phyloP scores from a whole-genome alignment of 2,888 invertebrate genomes.

The Cenopis cana region DNA sequence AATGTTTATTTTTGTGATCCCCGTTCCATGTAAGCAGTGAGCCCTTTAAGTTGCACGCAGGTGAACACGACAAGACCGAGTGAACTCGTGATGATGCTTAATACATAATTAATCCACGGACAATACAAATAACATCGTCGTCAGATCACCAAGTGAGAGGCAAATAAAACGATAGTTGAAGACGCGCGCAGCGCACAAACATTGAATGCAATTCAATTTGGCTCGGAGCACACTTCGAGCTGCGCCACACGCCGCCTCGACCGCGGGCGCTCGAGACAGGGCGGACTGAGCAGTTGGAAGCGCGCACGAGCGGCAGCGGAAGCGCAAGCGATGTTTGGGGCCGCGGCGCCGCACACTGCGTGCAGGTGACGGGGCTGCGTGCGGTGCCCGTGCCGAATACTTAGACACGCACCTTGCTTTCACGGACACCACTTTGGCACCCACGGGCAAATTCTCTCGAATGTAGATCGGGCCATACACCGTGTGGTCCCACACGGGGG shows the following conservation, averaged over 20 bases:
- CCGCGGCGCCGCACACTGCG: slow-evolving; percentile 70
- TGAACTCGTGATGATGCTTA: slow-evolving; percentile 74
- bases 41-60: slow-evolving; percentile 76
- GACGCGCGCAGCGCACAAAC: slow-evolving; percentile 75
- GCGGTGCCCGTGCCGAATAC: slow-evolving; percentile 86
- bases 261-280: slow-evolving; percentile 25
- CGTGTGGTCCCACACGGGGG: slow-evolving; percentile 98
- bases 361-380: slow-evolving; percentile 86
- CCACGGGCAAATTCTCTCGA: slow-evolving; percentile 98
- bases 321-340: slow-evolving; percentile 50
- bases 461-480: slow-evolving; percentile 99
- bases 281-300: slow-evolving; percentile 36
- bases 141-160: slow-evolving; percentile 80
- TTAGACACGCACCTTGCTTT: slow-evolving; percentile 97
- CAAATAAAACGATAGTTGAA: slow-evolving; percentile 70
- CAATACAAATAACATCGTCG: slow-evolving; percentile 64
- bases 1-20: slow-evolving; percentile 62
- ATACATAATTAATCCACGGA: slow-evolving; percentile 59
- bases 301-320: slow-evolving; percentile 42
- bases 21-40: slow-evolving; percentile 82
- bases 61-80: slow-evolving; percentile 69
- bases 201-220: slow-evolving; percentile 47
- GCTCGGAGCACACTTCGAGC: slow-evolving; percentile 45
- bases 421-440: slow-evolving; percentile 98
- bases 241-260: slow-evolving; percentile 10